Evolutionary conservation across 2,888 invertebrate genomes (phyloP).

Genomic region (Miltochrista miniata): DNA sequence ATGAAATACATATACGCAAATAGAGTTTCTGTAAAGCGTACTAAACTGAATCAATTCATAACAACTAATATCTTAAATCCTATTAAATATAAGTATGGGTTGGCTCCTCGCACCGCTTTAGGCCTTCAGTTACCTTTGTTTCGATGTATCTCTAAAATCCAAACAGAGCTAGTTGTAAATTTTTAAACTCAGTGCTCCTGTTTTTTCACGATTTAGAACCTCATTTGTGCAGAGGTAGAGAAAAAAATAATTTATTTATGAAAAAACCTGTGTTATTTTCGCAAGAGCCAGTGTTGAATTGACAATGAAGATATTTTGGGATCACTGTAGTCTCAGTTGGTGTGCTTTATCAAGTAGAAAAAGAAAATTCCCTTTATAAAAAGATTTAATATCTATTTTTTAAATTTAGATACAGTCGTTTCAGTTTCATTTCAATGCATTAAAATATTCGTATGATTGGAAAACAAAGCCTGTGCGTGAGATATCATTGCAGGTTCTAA

Average conservation of each 20-base stretch:
- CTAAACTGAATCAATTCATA: no score
- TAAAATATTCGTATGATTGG: constrained; percentile 61
- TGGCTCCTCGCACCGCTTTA: no score
- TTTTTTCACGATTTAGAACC: constrained; percentile 43
- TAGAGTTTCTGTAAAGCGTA: no score
- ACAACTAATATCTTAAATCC: no score
- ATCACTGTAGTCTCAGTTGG: not conserved
- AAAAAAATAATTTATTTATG: constrained; percentile 58
- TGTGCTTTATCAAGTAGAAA: no score
- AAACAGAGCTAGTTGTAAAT: constrained; percentile 23
- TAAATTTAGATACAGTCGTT: constrained; percentile 3
- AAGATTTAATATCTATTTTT: constrained; percentile 4
- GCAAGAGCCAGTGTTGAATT: constrained; percentile 47
- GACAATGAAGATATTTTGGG: constrained; percentile 43
- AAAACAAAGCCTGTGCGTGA: constrained; percentile 72
- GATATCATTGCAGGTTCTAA: constrained; percentile 78
- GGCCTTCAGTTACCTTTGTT: not conserved
- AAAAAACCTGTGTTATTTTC: constrained; percentile 54
- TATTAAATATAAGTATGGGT: no score
- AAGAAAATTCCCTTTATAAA: constrained; percentile 1
- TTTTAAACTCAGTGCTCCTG: constrained; percentile 43
- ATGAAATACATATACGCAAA: no score
- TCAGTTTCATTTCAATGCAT: constrained; percentile 30
- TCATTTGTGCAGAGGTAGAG: constrained; percentile 52
- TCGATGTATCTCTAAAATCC: not conserved